phyloP scores from a whole-genome alignment of 2,797 vertebrate genomes.

The Labroides dimidiatus region DNA sequence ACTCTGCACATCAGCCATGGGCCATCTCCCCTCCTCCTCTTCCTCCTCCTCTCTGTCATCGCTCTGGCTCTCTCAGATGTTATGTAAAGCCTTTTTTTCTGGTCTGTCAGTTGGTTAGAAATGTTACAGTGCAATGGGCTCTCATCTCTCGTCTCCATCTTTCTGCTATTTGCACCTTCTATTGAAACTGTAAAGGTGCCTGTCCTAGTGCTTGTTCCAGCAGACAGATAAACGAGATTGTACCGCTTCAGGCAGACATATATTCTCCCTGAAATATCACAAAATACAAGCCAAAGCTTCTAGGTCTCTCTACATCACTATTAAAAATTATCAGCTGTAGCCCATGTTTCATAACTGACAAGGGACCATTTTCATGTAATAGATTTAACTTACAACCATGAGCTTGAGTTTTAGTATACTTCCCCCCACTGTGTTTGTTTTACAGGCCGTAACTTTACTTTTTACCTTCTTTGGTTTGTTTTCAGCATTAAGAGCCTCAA shows the following conservation, averaged over 20 bases:
- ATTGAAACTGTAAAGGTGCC: constrained; percentile 45
- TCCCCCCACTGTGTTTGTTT: constrained; percentile 18
- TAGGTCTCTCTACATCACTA: no score
- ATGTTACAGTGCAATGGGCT: constrained; percentile 14
- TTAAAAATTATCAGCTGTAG: not conserved
- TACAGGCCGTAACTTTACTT: not conserved
- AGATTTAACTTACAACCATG: not conserved
- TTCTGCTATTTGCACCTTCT: constrained; percentile 31
- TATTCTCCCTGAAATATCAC: not conserved
- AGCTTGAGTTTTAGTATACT: constrained; percentile 6
- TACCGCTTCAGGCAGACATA: constrained; percentile 6
- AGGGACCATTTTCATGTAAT: not conserved
- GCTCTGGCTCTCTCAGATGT: constrained; percentile 44
- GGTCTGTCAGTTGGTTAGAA: constrained; percentile 45
- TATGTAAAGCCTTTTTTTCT: constrained; percentile 56
- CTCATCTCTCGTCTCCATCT: constrained; percentile 15
- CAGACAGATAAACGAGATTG: not conserved
- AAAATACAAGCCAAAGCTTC: constrained; percentile 17
- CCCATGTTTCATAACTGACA: not conserved
- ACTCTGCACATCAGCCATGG: constrained; percentile 39
- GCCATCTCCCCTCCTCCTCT: constrained; percentile 23
- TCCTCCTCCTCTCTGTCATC: constrained; percentile 33
- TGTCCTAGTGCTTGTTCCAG: constrained; percentile 17
- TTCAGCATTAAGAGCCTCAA: not conserved
- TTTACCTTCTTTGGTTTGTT: not conserved